phyloP scores from a whole-genome alignment of 2,888 invertebrate genomes.

The Tanaodytes sp. region DNA sequence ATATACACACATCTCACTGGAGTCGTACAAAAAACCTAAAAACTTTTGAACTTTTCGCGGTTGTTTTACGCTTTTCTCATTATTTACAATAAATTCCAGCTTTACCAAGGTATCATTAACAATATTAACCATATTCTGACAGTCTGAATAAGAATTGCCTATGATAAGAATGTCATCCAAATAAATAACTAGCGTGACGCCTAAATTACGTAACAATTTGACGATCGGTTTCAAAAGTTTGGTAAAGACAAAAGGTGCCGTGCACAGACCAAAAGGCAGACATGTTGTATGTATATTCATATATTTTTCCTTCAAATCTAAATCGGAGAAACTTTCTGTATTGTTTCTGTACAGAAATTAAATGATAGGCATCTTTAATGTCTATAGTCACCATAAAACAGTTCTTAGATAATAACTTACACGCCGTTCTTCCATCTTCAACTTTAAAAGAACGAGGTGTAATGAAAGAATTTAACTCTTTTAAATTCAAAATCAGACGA shows the following conservation, averaged over 20 bases:
- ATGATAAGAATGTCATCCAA: slow-evolving; percentile 17
- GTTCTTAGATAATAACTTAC: slow-evolving; percentile 21
- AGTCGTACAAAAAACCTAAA: slow-evolving; percentile 20
- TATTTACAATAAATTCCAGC: slow-evolving; percentile 10
- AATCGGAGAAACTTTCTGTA: slow-evolving; percentile 17
- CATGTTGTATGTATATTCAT: slow-evolving; percentile 24
- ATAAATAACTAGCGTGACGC: slow-evolving; percentile 8
- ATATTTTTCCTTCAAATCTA: not conserved
- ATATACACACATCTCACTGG: slow-evolving; percentile 13
- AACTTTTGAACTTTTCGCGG: not conserved
- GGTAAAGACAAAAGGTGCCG: slow-evolving; percentile 13
- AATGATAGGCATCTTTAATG: slow-evolving; percentile 26
- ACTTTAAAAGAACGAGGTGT: slow-evolving; percentile 43
- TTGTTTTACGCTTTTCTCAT: not conserved
- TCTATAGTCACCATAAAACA: slow-evolving; percentile 40
- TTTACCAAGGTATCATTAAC: not conserved
- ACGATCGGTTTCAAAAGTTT: slow-evolving; percentile 10
- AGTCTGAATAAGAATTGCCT: not conserved
- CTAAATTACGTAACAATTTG: not conserved
- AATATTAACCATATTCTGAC: not conserved
- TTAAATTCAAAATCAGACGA: slow-evolving; percentile 46
- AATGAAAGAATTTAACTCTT: slow-evolving; percentile 42
- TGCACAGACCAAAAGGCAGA: slow-evolving; percentile 8
- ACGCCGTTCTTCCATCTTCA: slow-evolving; percentile 40
- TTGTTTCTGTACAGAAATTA: not conserved